Base-by-base conservation (phyloP, 2,888 invertebrate genomes). In the Athalia rosae region DNA sequence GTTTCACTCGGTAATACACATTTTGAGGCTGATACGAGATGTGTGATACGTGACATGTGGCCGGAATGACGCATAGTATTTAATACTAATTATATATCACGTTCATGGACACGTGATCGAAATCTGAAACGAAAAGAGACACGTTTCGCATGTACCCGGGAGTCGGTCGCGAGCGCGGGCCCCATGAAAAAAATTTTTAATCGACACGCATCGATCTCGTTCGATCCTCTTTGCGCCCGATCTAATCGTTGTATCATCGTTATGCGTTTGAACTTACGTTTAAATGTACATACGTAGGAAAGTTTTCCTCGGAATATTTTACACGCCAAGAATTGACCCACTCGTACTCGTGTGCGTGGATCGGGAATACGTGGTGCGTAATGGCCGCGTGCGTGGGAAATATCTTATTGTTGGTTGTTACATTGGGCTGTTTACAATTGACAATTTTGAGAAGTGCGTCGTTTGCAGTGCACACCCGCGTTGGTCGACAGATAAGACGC, bases 91-190 rank as follows among this genome's bases (percentile, higher is more conserved):
- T 47, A 11, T n/a, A 41, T 8, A 64, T 64, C 64, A 64, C 13
- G 47, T 47, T 13, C 47, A 47, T n/a, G 64, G 64, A n/a, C 47
- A 64, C 64, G 64, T 64, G 64, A 64, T 64, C 47, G 64, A 64
- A 48, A 63, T 63, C 63, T 43, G n/a, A n/a, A n/a, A 43, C 63
- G 4, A 43, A n/a, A n/a, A n/a, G n/a, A 41, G 63, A 63, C 45
- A 47, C 64, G 45, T 47, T 41, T 64, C 62, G 28, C 28, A 28
- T 62, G 41, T 62, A 43, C 62, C 62, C 41, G 28, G n/a, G 28
- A 28, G 28, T 28, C 4, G 9, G 62, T 41, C 5, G 6, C n/a
- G 58, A 5, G 58, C 6, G 58, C 28, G 0, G 9, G 11, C 6
- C 4, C 8, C 4, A 3, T 7, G 8, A 45, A 48, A 48, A 9